These are phyloP conservation scores for Platyrinchus mystaceus DNA, from an alignment of 2,797 vertebrate genomes.

Conservation along the genomic window DNA sequence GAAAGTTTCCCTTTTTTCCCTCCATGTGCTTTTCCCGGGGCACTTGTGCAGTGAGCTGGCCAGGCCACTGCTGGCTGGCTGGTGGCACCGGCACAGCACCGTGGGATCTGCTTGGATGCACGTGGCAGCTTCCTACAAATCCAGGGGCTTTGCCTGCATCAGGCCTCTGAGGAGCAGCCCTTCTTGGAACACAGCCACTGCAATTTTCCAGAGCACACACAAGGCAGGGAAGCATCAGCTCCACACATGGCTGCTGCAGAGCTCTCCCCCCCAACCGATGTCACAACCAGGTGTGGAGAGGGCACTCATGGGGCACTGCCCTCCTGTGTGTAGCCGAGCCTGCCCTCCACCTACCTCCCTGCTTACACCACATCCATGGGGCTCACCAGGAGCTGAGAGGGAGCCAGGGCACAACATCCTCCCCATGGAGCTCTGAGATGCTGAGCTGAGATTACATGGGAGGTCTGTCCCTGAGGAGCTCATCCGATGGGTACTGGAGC, in stretches of 20 bases:
- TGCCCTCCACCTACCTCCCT: background rate
- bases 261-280: accelerated
- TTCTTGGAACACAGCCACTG: background rate
- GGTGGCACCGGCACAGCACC: background rate
- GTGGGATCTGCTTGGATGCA: background rate
- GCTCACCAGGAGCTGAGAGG: background rate
- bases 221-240: accelerated
- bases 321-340: background rate
- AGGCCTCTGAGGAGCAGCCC: background rate
- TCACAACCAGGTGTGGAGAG: background rate
- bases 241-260: accelerated
- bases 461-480: background rate
- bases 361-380: background rate
- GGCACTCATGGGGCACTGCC: background rate
- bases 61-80: background rate
- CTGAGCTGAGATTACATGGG: background rate
- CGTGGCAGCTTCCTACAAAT: background rate
- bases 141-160: background rate
- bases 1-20: constrained; percentile 7
- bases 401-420: background rate
- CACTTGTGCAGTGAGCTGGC: background rate
- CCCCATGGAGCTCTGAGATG: background rate
- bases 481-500: background rate
- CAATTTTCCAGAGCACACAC: accelerated
- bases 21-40: background rate